Percentiles rank a stretch among this genome's conserved stretches.
These are phyloP conservation scores for Myotis myotis DNA, from an alignment of 2,797 vertebrate genomes.

Conservation along the genomic window DNA sequence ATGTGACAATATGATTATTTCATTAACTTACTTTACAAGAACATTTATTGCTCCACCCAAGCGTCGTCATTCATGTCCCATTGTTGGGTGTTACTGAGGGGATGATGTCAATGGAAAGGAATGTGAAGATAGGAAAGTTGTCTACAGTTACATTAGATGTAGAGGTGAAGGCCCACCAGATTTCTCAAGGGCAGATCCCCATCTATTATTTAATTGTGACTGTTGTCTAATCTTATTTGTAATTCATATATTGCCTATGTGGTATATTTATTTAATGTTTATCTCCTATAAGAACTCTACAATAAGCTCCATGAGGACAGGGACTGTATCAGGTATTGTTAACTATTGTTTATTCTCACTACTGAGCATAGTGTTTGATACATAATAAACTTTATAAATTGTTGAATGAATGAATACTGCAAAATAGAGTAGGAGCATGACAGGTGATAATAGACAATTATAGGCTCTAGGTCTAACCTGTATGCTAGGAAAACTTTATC, in stretches of 20 bases:
- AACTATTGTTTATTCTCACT: background rate
- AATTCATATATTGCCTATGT: background rate
- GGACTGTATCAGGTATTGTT: background rate
- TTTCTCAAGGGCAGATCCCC: background rate
- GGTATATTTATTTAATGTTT: background rate
- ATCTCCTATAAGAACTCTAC: background rate
- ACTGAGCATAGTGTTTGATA: background rate
- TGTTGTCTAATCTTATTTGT: background rate
- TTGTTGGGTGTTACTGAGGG: constrained; percentile 40
- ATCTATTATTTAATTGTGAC: background rate
- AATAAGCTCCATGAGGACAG: background rate
- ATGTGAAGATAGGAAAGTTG: constrained; percentile 41
- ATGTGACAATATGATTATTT: constrained; percentile 78
- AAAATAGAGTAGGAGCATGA: background rate
- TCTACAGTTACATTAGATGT: constrained; percentile 55
- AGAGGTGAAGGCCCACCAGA: background rate
- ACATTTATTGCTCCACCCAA: constrained; percentile 65
- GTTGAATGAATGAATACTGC: background rate
- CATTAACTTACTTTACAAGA: constrained; percentile 69
- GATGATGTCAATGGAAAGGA: constrained; percentile 62
- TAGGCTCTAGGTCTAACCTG: background rate
- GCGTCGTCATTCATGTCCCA: background rate
- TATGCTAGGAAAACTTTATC: background rate
- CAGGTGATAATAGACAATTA: background rate
- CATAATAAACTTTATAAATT: background rate